phyloP scores from a whole-genome alignment of 2,888 invertebrate genomes.

The Fragum fragum region DNA sequence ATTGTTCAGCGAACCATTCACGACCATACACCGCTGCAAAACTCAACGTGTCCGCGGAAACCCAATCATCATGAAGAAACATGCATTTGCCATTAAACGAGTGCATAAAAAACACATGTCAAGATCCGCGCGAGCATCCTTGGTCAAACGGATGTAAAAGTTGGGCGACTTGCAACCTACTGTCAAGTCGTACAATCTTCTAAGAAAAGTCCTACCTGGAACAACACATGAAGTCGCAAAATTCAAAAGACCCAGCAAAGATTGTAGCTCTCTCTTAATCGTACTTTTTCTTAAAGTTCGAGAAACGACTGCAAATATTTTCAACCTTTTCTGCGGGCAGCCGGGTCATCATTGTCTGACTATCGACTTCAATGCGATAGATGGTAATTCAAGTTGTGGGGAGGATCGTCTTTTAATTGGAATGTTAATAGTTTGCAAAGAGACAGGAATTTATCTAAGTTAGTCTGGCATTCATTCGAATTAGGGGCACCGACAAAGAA shows the following conservation, averaged over 20 bases:
- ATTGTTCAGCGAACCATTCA: conserved; percentile 38
- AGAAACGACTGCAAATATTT: neutral
- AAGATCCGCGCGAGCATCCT: conserved; percentile 44
- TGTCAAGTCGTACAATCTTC: conserved; percentile 47
- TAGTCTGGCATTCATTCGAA: neutral
- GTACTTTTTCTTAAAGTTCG: conserved; percentile 16
- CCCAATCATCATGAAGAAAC: conserved; percentile 52
- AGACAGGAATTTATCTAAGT: conserved; percentile 10
- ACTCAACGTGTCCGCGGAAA: conserved; percentile 14
- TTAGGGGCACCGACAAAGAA: conserved; percentile 9
- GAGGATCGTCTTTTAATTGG: conserved; percentile 8
- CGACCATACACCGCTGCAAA: conserved; percentile 45
- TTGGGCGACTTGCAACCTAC: conserved; percentile 26
- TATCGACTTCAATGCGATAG: conserved; percentile 36
- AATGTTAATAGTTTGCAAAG: conserved; percentile 15
- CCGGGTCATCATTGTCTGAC: neutral
- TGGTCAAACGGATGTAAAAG: conserved; percentile 26
- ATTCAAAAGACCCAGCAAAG: conserved; percentile 31
- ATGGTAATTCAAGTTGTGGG: conserved; percentile 28
- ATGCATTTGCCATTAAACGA: conserved; percentile 56
- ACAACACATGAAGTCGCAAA: conserved; percentile 30
- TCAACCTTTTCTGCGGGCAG: conserved; percentile 30
- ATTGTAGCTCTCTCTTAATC: conserved; percentile 31
- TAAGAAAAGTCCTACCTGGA: conserved; percentile 41
- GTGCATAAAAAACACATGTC: conserved; percentile 45